Evolutionary conservation across 2,797 vertebrate genomes (phyloP).

Genomic region (Phaenicophaeus curvirostris): DNA sequence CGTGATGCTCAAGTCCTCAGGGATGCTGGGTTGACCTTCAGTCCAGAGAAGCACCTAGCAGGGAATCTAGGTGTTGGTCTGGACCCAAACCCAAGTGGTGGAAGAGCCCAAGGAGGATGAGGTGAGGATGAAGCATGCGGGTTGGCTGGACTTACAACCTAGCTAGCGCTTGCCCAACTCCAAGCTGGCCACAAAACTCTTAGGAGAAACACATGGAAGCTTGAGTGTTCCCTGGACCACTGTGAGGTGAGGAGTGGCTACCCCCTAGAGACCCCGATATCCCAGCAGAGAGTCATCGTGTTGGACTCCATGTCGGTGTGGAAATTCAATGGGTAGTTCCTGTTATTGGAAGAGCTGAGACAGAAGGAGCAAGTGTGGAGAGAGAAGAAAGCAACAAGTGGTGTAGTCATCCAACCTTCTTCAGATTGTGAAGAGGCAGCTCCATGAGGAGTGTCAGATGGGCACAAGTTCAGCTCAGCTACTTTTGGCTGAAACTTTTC

Average conservation of each 20-base stretch:
- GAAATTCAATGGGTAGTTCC: accelerated
- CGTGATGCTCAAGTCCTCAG: accelerated
- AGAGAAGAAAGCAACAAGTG: background rate
- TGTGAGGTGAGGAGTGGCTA: accelerated
- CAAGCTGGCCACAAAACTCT: background rate
- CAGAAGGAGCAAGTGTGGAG: background rate
- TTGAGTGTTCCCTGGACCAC: background rate
- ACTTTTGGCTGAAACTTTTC: conserved; percentile 5
- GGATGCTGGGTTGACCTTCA: background rate
- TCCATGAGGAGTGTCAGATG: background rate
- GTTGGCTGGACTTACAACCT: background rate
- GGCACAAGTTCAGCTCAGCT: conserved; percentile 7
- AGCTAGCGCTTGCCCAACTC: accelerated
- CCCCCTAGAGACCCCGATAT: background rate
- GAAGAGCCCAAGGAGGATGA: background rate
- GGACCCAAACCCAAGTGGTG: background rate
- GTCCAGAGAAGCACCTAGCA: background rate
- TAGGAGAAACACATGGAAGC: background rate
- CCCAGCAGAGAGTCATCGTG: accelerated
- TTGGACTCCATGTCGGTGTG: accelerated
- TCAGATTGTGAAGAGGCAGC: background rate
- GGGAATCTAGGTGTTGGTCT: background rate
- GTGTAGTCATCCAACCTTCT: background rate
- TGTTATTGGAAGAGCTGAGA: background rate
- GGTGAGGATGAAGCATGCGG: background rate